Percentiles rank a stretch among this genome's conserved stretches.
phyloP scores from a whole-genome alignment of 2,113 vertebrate genomes.

The Oreochromis aureus region DNA sequence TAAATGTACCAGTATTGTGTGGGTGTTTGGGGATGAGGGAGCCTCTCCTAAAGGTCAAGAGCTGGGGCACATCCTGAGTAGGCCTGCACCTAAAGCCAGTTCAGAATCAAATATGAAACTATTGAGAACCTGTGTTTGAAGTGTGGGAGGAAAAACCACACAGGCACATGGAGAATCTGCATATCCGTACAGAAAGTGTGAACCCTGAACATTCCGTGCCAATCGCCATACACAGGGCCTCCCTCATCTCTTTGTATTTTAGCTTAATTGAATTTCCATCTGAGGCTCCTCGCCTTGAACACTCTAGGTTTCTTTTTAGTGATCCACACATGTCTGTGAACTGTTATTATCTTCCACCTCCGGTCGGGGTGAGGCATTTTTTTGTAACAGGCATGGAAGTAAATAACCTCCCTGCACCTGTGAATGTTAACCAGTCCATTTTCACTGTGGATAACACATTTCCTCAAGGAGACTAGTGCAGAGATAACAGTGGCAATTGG shows the following conservation, averaged over 20 bases:
- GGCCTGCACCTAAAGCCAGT: not conserved
- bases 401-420: not conserved
- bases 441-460: not conserved
- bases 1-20: not conserved
- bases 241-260: not conserved
- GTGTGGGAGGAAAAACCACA: not conserved
- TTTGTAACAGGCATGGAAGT: not conserved
- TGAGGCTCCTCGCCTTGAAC: not conserved
- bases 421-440: not conserved
- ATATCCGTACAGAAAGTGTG: not conserved
- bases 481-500: not conserved
- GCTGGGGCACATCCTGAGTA: not conserved
- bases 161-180: not conserved
- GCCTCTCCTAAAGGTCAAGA: not conserved
- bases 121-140: not conserved
- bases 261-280: not conserved
- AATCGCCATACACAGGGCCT: not conserved
- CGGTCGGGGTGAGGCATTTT: not conserved
- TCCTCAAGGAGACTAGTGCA: not conserved
- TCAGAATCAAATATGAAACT: not conserved
- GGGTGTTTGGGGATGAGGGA: not conserved
- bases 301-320: not conserved
- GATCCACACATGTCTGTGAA: not conserved
- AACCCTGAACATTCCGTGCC: not conserved
- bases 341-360: not conserved